Evolutionary conservation across 2,888 invertebrate genomes (phyloP), one percentile per base, ranked within the genome.

Genomic region (Trileptium ribeirensis): DNA sequence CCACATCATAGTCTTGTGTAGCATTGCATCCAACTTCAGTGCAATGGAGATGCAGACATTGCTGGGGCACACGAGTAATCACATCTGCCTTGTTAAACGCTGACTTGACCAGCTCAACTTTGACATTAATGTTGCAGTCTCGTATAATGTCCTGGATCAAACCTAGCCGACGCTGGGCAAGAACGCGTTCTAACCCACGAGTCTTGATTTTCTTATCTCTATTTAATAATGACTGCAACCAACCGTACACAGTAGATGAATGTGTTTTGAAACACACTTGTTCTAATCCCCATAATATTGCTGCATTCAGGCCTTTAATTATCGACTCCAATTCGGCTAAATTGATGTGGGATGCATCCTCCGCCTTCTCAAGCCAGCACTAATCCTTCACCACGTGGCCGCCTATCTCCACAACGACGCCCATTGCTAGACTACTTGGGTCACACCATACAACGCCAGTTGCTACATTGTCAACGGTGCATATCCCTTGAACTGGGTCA

Each of bases 191-290:
- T 24, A 75, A 36, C 3, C 77, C 77, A 2, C 33, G 36, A 33
- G 77, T 38, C n/a, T 36, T 34, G 2, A 75, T 75, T 37, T 36
- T 29, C 15, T 36, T 33, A 3, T 36, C 36, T 29, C 36, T n/a
- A 34, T 24, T 38, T 8, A 36, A 29, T 8, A 38, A 8, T 38
- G 77, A 34, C 3, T 8, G 24, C 36, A 75, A 36, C 77, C 77
- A 75, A n/a, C 77, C 77, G n/a, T 8, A 8, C 37, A 75, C 77
- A 3, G 77, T 75, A 24, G 77, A 29, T n/a, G 77, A 75, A 38
- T 75, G 33, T 19, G 38, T 38, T 33, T 8, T 37, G 8, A 75
- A 29, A n/a, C 15, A 33, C n/a, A 75, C n/a, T 3, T 2, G 24
- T 37, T 33, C 36, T n/a, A 75, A 36, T 2, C n/a, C 39, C 77